Base-by-base conservation (phyloP, 2,797 vertebrate genomes). In the Protonibea diacanthus region DNA sequence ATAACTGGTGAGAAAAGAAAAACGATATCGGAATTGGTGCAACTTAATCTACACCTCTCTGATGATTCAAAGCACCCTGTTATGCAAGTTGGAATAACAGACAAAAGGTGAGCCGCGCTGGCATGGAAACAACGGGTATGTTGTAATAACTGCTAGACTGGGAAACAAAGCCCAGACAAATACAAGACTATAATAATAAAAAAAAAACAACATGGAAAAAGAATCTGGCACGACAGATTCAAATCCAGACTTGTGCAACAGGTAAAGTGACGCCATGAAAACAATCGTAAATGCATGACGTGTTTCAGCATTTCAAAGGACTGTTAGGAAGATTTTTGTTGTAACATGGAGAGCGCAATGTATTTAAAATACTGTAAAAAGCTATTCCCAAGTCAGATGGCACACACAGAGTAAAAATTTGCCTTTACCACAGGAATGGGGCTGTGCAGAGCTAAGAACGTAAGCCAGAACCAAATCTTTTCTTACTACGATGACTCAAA, bases 371-470 rank as follows among this genome's bases (percentile, higher is more conserved):
- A 63, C 14, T 2, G 3, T 15, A n/a, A 42, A 51, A 14, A 55
- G 6, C 10, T 78, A 10, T 29, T 78, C 18, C 6, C 18, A 38
- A 38, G 11, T 58, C 21, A n/a, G 58, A 75, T 38, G 7, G 27
- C 6, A 21, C 13, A 69, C 40, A 69, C 40, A 45, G 33, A 38
- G n/a, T 15, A 62, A 47, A 68, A 53, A 57, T 72, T 44, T 82
- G 55, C 45, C 65, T 58, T 42, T 12, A 71, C 91, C 88, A 55
- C 91, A 86, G 86, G 89, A 92, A 87, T 86, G 82, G 45, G 11
- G 6, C 68, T 76, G 76, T 71, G 76, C 53, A 75, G 20, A 71
- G 25, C 66, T 47, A 74, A 20, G n/a, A 80, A 68, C 9, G 6
- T 12, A 23, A 76, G 78, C 15, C 42, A 45, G 71, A 88, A 81